These are phyloP conservation scores for Ditylenchus weischeri DNA, from an alignment of 2,888 invertebrate genomes.

Conservation along the genomic window DNA sequence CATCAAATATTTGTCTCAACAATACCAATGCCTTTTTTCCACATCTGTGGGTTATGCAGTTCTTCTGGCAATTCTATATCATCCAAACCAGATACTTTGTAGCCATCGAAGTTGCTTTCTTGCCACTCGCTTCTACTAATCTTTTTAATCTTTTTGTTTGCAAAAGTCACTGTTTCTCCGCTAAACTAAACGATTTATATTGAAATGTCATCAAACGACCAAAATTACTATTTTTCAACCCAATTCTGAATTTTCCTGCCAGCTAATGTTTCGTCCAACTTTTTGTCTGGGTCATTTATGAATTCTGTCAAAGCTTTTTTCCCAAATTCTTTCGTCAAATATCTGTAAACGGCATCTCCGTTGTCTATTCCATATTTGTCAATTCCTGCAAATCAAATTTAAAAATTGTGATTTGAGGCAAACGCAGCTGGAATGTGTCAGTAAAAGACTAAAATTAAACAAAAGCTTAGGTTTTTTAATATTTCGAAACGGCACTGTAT, in stretches of 20 bases:
- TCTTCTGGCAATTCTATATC: neutral
- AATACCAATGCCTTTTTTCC: neutral
- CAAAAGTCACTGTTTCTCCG: too few relatives aligned
- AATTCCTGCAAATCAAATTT: neutral
- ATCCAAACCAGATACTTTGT: neutral
- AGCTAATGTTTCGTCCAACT: neutral
- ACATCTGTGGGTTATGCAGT: neutral
- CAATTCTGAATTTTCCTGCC: neutral
- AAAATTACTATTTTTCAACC: neutral
- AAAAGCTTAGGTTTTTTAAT: too few relatives aligned
- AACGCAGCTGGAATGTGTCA: too few relatives aligned
- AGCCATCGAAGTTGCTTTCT: neutral
- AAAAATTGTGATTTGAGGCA: too few relatives aligned
- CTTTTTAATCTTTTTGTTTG: neutral
- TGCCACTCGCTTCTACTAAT: neutral
- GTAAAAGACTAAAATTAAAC: too few relatives aligned
- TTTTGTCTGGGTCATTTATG: neutral
- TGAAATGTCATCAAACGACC: neutral
- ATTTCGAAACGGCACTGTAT: too few relatives aligned
- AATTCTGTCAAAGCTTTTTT: neutral
- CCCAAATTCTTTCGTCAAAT: constrained; percentile 1
- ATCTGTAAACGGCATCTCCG: neutral
- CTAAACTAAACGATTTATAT: too few relatives aligned
- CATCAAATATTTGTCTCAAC: neutral
- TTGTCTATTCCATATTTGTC: neutral